Conservation (phyloP, 2,888 invertebrate species). For the Serripes groenlandicus region DNA sequence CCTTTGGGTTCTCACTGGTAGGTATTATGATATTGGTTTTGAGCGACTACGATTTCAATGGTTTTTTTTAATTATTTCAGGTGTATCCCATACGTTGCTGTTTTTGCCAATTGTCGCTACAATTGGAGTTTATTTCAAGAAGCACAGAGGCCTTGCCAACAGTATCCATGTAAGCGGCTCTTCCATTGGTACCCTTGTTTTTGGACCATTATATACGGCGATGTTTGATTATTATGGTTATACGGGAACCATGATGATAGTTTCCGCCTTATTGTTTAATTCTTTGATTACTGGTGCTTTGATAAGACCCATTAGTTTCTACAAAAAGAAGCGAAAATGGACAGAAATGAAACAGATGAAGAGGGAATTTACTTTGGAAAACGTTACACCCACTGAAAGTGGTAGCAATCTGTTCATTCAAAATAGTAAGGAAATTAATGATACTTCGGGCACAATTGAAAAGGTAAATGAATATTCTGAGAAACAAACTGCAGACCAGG, state of each 20-base stretch:
- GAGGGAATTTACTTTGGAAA: background rate
- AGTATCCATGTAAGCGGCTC: constrained; percentile 52
- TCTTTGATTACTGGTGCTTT: constrained; percentile 42
- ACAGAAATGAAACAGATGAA: background rate
- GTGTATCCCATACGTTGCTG: constrained; percentile 34
- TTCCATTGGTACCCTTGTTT: constrained; percentile 49
- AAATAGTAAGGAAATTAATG: too few relatives aligned
- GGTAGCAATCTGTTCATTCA: background rate
- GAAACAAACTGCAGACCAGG: background rate
- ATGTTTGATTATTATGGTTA: constrained; percentile 56
- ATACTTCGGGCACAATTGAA: too few relatives aligned
- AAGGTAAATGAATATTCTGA: too few relatives aligned
- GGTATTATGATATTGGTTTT: too few relatives aligned
- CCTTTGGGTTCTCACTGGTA: too few relatives aligned
- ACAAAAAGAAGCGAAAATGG: constrained; percentile 4
- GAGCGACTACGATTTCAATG: too few relatives aligned
- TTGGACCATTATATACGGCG: constrained; percentile 47
- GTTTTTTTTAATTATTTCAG: constrained; percentile 22
- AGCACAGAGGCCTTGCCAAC: constrained; percentile 55
- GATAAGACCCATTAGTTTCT: constrained; percentile 49
- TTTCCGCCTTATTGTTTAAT: constrained; percentile 51
- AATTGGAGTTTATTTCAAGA: constrained; percentile 58
- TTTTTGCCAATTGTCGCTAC: constrained; percentile 45
- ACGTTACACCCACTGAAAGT: background rate
- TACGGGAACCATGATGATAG: constrained; percentile 54